These are phyloP conservation scores for Perca fluviatilis DNA, from an alignment of 2,113 vertebrate species.

Conservation along the genomic window DNA sequence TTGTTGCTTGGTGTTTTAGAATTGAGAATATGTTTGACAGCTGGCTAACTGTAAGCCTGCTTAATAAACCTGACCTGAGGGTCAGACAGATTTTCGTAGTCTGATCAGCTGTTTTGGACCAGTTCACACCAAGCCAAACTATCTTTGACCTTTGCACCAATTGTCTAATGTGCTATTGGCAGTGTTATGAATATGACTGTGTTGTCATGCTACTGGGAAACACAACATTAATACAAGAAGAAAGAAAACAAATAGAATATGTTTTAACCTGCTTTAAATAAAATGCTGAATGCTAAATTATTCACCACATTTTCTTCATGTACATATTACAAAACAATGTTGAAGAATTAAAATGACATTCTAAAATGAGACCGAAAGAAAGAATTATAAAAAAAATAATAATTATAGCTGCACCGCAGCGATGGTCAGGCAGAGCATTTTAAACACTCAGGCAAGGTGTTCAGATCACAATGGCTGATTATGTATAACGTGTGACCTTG, in stretches of 20 bases:
- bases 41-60: constrained; percentile 38
- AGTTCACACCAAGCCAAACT: constrained; percentile 37
- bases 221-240: neutral
- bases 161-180: constrained; percentile 27
- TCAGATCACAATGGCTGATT: no score
- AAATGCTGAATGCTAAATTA: constrained; percentile 2
- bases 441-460: no score
- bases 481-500: no score
- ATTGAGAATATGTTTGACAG: constrained; percentile 48
- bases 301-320: neutral
- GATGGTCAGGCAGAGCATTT: no score
- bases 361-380: neutral
- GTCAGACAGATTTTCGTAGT: constrained; percentile 55
- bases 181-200: constrained; percentile 3
- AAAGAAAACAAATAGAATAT: neutral
- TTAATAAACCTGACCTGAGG: constrained; percentile 49
- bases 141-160: constrained; percentile 48
- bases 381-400: neutral
- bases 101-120: constrained; percentile 41
- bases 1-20: constrained; percentile 2
- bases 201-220: constrained; percentile 4
- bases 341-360: neutral
- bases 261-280: neutral
- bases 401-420: no score
- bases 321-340: neutral